phyloP scores from a whole-genome alignment of 2,888 invertebrate genomes.

The Drosophila lutescens region DNA sequence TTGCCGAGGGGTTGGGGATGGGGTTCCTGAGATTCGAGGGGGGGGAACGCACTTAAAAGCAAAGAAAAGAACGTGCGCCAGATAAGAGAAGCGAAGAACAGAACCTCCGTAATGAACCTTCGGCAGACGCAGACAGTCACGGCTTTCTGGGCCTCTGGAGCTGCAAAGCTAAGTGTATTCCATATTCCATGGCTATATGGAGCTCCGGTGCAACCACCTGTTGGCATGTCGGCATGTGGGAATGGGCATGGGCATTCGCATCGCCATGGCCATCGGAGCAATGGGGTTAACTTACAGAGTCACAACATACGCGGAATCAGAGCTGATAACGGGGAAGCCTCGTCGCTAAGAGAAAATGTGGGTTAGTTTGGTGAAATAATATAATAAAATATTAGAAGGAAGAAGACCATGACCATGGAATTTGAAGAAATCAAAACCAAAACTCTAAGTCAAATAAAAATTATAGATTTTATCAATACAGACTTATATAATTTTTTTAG shows the following conservation, averaged over 20 bases:
- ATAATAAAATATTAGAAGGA: neutral
- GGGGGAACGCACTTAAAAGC: slow-evolving; percentile 48
- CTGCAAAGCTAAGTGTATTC: neutral
- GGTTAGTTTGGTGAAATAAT: neutral
- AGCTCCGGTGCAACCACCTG: slow-evolving; percentile 79
- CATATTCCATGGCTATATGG: neutral
- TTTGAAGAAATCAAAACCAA: too few species aligned
- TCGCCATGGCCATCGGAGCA: slow-evolving; percentile 19
- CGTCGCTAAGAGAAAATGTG: neutral
- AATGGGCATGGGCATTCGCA: slow-evolving; percentile 1
- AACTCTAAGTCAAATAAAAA: too few species aligned
- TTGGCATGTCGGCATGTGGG: slow-evolving; percentile 51
- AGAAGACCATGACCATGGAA: too few species aligned
- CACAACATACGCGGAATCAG: slow-evolving; percentile 46
- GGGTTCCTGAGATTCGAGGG: slow-evolving; percentile 22
- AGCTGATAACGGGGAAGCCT: slow-evolving; percentile 37
- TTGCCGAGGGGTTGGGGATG: slow-evolving; percentile 1
- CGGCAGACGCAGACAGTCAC: slow-evolving; percentile 31
- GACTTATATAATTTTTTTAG: too few species aligned
- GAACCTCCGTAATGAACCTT: slow-evolving; percentile 71
- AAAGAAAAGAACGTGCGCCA: slow-evolving; percentile 64
- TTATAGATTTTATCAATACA: too few species aligned
- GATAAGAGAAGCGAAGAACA: slow-evolving; percentile 48
- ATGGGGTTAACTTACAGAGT: slow-evolving; percentile 44
- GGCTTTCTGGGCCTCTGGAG: slow-evolving; percentile 4